Base-by-base conservation (phyloP, 2,113 vertebrate genomes). In the Mystacornis crossleyi region DNA sequence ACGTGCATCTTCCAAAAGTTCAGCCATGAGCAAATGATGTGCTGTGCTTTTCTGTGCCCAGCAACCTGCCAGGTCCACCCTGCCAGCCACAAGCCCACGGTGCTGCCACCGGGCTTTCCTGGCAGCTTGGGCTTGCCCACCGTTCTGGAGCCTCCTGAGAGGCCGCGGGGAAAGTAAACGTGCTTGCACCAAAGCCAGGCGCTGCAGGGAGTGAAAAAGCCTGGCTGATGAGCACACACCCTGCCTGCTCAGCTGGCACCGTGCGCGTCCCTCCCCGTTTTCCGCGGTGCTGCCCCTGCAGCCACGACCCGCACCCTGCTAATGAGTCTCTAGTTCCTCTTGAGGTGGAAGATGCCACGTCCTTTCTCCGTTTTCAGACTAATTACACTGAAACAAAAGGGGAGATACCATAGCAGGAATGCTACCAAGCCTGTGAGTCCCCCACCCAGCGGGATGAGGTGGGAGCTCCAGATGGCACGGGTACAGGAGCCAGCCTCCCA, bases 361-460 rank as follows among this genome's bases (percentile, higher is more conserved):
- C 86, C 90, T 77, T 86, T 88, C 86, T 80, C 28, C 12, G 9
- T 24, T 85, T 77, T 53, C 71, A 58, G 28, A 33, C 20, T 85
- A 93, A 93, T 90, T 88, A 50, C 31, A 42, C 57, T 33, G 75
- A 55, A 88, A 89, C 57, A 75, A 82, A 83, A 81, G 53, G 62
- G 50, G 58, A 89, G 72, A 33, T 82, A 67, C 62, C 64, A 18
- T 9, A 25, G 10, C 47, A 77, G 82, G 86, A 73, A 62, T 19
- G 10, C 78, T 81, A 73, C 71, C 72, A 25, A 80, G 77, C 31
- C 71, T 33, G 16, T 1, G 26, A 42, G 71, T 88, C 75, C 47
- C 83, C 51, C 60, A 31, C 45, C 62, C 82, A 55, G 71, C 1
- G 0, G 88, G 64, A 23, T 65, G 54, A 89, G 51, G n/a, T 73